phyloP scores from a whole-genome alignment of 2,113 vertebrate genomes.

The Seriola rivoliana region DNA sequence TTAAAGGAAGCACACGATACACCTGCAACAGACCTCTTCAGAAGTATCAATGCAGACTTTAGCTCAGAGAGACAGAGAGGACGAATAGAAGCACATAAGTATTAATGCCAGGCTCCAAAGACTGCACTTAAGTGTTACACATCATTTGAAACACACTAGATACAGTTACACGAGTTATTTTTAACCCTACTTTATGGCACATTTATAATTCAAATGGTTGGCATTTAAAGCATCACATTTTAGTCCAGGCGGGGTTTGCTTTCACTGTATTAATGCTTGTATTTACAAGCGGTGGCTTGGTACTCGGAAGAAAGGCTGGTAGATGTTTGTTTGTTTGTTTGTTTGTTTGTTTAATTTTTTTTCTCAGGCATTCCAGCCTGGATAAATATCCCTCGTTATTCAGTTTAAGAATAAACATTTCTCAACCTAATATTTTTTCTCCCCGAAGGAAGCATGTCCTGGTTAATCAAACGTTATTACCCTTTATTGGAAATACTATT shows the following conservation, averaged over 20 bases:
- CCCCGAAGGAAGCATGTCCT: conserved; percentile 50
- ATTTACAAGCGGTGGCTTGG: conserved; percentile 37
- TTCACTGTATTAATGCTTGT: conserved; percentile 49
- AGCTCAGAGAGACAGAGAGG: conserved; percentile 4
- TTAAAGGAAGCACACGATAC: neutral
- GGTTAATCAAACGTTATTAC: conserved; percentile 78
- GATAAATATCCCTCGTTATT: conserved; percentile 60
- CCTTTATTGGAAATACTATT: conserved; percentile 78
- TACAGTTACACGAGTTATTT: conserved; percentile 54
- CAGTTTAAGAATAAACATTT: conserved; percentile 70
- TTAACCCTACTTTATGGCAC: conserved; percentile 51
- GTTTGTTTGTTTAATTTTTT: neutral
- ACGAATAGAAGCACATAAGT: neutral
- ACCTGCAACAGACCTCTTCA: neutral
- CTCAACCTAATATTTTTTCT: conserved; percentile 69
- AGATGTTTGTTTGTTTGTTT: neutral
- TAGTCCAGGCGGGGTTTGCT: conserved; percentile 42
- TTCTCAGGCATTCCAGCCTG: conserved; percentile 15
- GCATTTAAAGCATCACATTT: conserved; percentile 49
- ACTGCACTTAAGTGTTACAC: conserved; percentile 2
- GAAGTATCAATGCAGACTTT: neutral
- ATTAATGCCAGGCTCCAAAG: conserved; percentile 4
- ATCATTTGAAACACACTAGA: conserved; percentile 38
- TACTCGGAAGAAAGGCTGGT: conserved; percentile 6
- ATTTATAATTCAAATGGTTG: conserved; percentile 67